Evolutionary conservation across 2,888 invertebrate species (phyloP).

Genomic region (Chymomyza caudatula): DNA sequence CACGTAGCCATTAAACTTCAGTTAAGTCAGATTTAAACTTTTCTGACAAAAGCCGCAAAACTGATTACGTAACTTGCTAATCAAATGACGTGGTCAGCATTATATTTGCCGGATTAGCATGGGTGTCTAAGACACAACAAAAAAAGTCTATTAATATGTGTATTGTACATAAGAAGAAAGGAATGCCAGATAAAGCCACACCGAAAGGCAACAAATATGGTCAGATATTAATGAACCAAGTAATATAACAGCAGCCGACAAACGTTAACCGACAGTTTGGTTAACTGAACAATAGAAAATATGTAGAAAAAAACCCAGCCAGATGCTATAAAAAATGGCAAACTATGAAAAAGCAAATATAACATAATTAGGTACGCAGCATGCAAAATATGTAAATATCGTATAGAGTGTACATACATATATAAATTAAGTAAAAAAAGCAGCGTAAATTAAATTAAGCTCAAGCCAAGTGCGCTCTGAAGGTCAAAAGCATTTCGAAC

Average conservation of each 20-base stretch:
- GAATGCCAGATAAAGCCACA: background rate
- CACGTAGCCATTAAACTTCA: background rate
- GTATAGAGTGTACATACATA: background rate
- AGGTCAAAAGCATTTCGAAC: slow-evolving; percentile 60
- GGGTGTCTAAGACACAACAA: background rate
- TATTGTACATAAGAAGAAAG: background rate
- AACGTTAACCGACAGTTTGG: background rate
- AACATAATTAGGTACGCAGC: slow-evolving; percentile 35
- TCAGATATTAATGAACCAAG: slow-evolving; percentile 47
- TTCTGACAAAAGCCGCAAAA: background rate
- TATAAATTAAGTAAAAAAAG: slow-evolving; percentile 7
- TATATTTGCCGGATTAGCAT: background rate
- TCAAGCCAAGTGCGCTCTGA: slow-evolving; percentile 20
- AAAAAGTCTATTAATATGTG: background rate
- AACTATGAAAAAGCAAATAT: background rate
- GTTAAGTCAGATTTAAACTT: background rate
- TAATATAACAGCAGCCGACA: slow-evolving; percentile 16
- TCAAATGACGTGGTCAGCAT: background rate
- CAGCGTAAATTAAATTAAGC: background rate
- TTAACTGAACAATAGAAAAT: background rate
- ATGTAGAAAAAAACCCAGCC: background rate
- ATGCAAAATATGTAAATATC: slow-evolving; percentile 40
- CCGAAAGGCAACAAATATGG: slow-evolving; percentile 36
- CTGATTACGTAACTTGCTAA: background rate
- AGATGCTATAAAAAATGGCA: background rate